phyloP scores from a whole-genome alignment of 2,113 vertebrate genomes.

The Chitala chitala region DNA sequence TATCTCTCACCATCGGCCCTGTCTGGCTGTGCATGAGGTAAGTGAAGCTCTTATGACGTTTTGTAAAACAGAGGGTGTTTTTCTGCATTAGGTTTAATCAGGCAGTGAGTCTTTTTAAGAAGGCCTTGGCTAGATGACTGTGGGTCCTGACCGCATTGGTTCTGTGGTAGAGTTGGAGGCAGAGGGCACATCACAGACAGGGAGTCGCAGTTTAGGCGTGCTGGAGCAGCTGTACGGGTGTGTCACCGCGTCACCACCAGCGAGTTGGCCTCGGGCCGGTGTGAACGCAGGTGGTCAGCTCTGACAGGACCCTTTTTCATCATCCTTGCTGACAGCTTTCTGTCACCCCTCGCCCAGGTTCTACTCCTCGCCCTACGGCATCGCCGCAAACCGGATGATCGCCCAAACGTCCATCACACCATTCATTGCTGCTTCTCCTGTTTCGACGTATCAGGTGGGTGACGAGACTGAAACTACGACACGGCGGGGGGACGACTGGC shows the following conservation, averaged over 20 bases:
- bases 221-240: too few relatives aligned
- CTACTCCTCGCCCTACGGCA: slow-evolving; percentile 97
- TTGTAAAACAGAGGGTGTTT: too few relatives aligned
- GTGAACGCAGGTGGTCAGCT: not conserved
- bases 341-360: slow-evolving; percentile 61
- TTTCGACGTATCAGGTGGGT: slow-evolving; percentile 95
- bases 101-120: too few relatives aligned
- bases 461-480: slow-evolving; percentile 7
- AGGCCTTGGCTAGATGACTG: too few relatives aligned
- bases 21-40: too few relatives aligned
- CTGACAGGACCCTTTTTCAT: slow-evolving; percentile 1
- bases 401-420: slow-evolving; percentile 96
- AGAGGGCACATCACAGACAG: too few relatives aligned
- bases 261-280: not conserved
- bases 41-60: too few relatives aligned
- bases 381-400: slow-evolving; percentile 98
- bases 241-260: not conserved
- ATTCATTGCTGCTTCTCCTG: slow-evolving; percentile 95
- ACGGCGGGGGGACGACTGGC: not conserved
- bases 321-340: slow-evolving; percentile 10
- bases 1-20: too few relatives aligned
- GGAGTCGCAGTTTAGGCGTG: too few relatives aligned
- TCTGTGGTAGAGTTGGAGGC: not conserved
- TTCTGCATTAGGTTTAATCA: too few relatives aligned
- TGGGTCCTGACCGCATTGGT: too few relatives aligned